Conservation (phyloP, 2,888 invertebrate species). For the Merodon equestris region DNA sequence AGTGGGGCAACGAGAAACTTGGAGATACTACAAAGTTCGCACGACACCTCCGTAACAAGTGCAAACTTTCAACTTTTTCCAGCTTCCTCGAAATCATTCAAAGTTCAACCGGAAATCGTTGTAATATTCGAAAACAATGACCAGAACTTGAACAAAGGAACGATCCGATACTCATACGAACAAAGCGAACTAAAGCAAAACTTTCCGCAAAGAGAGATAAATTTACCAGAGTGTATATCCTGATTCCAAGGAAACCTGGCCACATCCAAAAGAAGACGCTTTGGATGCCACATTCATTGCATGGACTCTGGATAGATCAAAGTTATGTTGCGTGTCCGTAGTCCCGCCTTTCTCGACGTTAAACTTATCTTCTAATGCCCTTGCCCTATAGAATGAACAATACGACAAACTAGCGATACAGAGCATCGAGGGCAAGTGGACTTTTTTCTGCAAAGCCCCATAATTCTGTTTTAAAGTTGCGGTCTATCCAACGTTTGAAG, state of each 20-base stretch:
- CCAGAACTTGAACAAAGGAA: slow-evolving; percentile 61
- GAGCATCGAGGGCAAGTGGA: slow-evolving; percentile 7
- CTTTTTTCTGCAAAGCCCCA: slow-evolving; percentile 9
- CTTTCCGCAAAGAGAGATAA: slow-evolving; percentile 58
- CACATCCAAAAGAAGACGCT: slow-evolving; percentile 17
- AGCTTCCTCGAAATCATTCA: slow-evolving; percentile 33
- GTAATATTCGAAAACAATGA: slow-evolving; percentile 68
- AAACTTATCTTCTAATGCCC: slow-evolving; percentile 17
- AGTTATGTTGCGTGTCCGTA: slow-evolving; percentile 41
- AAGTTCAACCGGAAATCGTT: slow-evolving; percentile 59
- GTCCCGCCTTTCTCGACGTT: slow-evolving; percentile 11
- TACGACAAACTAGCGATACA: slow-evolving; percentile 6
- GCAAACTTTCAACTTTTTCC: slow-evolving; percentile 45
- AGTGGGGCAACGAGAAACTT: no score
- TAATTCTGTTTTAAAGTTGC: slow-evolving; percentile 15
- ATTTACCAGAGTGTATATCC: slow-evolving; percentile 58
- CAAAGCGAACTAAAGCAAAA: slow-evolving; percentile 53
- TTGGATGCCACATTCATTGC: slow-evolving; percentile 56
- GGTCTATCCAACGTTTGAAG: slow-evolving; percentile 30
- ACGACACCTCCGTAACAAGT: slow-evolving; percentile 39
- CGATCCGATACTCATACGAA: slow-evolving; percentile 49
- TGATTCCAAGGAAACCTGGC: slow-evolving; percentile 35
- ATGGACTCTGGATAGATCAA: slow-evolving; percentile 53
- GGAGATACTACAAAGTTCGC: background rate
- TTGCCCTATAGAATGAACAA: background rate